phyloP scores from a whole-genome alignment of 2,797 vertebrate species.

The Sparus aurata region DNA sequence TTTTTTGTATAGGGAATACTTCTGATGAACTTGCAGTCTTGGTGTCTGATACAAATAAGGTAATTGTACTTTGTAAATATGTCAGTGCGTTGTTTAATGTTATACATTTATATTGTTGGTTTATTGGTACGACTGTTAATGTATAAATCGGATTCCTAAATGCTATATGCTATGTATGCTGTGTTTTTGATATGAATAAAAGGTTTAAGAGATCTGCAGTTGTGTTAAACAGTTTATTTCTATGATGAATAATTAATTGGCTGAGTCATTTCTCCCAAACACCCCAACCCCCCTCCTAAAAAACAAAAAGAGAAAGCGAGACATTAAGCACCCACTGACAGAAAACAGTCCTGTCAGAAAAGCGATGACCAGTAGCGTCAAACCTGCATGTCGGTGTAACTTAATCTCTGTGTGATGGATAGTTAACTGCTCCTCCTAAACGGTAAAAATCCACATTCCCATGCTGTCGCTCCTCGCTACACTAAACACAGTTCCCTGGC shows the following conservation, averaged over 20 bases:
- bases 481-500: slow-evolving; percentile 44
- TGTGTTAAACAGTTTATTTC: slow-evolving; percentile 24
- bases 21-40: slow-evolving; percentile 35
- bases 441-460: slow-evolving; percentile 77
- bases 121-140: slow-evolving; percentile 58
- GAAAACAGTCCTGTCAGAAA: slow-evolving; percentile 69
- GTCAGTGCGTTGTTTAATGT: slow-evolving; percentile 64
- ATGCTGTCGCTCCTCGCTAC: slow-evolving; percentile 56
- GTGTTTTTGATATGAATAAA: slow-evolving; percentile 84
- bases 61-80: slow-evolving; percentile 70
- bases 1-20: slow-evolving; percentile 17
- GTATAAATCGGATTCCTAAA: slow-evolving; percentile 59
- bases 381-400: slow-evolving; percentile 79
- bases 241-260: neutral
- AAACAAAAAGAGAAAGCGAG: slow-evolving; percentile 12
- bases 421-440: slow-evolving; percentile 79
- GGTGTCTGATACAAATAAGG: slow-evolving; percentile 22
- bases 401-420: slow-evolving; percentile 81
- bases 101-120: slow-evolving; percentile 68
- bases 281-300: neutral
- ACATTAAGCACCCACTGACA: slow-evolving; percentile 50
- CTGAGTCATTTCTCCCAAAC: neutral
- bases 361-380: slow-evolving; percentile 72
- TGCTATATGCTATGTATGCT: slow-evolving; percentile 41
- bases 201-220: slow-evolving; percentile 45